Evolutionary conservation across 92 coral and sea anemone genomes (phyloP).

Genomic region (Epizoanthus fatuus): DNA sequence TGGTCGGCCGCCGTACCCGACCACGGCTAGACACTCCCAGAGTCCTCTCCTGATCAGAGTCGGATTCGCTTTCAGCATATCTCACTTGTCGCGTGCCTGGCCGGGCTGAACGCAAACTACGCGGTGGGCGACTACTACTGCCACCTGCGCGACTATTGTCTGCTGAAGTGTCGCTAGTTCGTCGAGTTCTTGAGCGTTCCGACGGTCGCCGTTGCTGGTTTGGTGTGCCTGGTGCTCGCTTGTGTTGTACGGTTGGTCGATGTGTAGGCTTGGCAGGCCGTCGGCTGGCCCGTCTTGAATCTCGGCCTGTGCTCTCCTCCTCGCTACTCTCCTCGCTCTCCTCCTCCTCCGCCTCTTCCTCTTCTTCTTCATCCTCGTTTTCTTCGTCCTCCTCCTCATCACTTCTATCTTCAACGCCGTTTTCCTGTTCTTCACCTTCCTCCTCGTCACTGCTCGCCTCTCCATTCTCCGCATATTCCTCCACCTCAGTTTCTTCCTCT

Average conservation of each 20-base stretch:
- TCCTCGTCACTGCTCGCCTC: slow-evolving; percentile 52
- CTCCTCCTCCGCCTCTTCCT: slow-evolving; percentile 76
- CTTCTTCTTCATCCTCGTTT: slow-evolving; percentile 68
- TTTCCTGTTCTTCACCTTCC: slow-evolving; percentile 49
- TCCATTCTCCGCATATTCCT: slow-evolving; percentile 61
- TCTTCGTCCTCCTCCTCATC: slow-evolving; percentile 65
- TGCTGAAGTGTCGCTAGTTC: slow-evolving; percentile 55
- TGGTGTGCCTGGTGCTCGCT: slow-evolving; percentile 19
- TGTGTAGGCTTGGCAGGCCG: slow-evolving; percentile 79
- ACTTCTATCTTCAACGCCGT: slow-evolving; percentile 52
- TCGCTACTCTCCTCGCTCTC: slow-evolving; percentile 67
- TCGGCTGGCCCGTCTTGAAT: slow-evolving; percentile 66
- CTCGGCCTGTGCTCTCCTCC: slow-evolving; percentile 63
- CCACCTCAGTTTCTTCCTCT: slow-evolving; percentile 27
- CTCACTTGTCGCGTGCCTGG: slow-evolving; percentile 67
- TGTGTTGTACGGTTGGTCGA: slow-evolving; percentile 79
- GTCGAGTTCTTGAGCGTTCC: slow-evolving; percentile 45
- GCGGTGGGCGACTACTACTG: slow-evolving; percentile 13
- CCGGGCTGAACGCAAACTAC: slow-evolving; percentile 74
- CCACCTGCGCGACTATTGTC: slow-evolving; percentile 32
- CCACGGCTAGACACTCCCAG: slow-evolving; percentile 93
- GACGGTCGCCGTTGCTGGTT: slow-evolving; percentile 34
- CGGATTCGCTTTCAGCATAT: slow-evolving; percentile 94
- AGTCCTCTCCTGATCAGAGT: slow-evolving; percentile 84
- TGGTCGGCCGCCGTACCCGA: slow-evolving; percentile 93